These are phyloP conservation scores for Elanus axillaris DNA, from an alignment of 2,113 vertebrate genomes.

Conservation along the genomic window DNA sequence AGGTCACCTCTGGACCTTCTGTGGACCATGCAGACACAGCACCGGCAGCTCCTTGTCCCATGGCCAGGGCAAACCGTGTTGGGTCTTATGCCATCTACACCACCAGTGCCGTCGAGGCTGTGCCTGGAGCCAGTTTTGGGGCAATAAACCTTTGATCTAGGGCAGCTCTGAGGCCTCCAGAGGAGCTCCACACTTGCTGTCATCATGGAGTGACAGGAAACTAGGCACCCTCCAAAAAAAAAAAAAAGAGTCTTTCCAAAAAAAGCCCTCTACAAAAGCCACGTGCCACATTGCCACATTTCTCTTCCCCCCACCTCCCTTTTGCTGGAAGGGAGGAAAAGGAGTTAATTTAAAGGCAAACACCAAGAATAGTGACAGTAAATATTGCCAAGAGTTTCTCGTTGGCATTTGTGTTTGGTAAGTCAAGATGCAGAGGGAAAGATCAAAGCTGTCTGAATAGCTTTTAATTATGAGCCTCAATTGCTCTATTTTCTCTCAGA, in stretches of 20 bases:
- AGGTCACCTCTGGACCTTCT: background rate
- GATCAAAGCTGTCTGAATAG: conserved; percentile 46
- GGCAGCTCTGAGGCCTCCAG: background rate
- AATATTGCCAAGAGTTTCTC: background rate
- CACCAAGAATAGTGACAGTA: background rate
- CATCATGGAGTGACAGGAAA: background rate
- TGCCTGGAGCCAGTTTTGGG: background rate
- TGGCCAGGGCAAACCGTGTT: fast-evolving
- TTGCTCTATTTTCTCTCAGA: conserved; percentile 33
- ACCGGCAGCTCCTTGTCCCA: background rate
- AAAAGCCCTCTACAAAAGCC: background rate
- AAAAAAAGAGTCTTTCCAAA: background rate
- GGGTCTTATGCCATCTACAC: background rate
- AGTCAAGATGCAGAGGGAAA: background rate
- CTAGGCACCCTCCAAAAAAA: background rate
- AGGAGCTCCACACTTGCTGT: background rate
- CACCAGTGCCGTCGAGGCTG: background rate
- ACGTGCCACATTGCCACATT: background rate
- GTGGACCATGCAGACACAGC: background rate
- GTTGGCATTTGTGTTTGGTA: background rate
- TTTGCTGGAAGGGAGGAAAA: background rate
- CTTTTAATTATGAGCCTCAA: conserved; percentile 47
- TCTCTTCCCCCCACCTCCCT: background rate
- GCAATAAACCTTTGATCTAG: background rate
- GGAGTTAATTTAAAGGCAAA: background rate